Evolutionary conservation across 2,797 vertebrate species (phyloP).

Genomic region (Semotilus atromaculatus): DNA sequence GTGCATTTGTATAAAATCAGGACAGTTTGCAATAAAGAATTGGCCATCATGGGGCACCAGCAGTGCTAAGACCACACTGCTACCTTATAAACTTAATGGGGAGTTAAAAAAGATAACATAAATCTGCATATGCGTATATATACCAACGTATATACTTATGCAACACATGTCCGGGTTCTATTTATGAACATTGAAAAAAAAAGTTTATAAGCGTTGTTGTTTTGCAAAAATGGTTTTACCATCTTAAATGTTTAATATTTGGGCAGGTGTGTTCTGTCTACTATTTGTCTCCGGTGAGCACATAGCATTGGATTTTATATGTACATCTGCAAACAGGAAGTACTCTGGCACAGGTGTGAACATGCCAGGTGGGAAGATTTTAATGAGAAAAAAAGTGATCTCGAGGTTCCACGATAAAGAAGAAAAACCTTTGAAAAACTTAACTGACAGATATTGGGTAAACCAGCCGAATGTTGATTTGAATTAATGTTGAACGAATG

Average conservation of each 20-base stretch:
- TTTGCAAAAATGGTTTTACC: conserved; percentile 94
- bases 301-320: conserved; percentile 93
- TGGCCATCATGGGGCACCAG: conserved; percentile 89
- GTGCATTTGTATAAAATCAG: conserved; percentile 99
- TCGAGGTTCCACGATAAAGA: conserved; percentile 68
- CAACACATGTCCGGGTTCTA: conserved; percentile 87
- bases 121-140: conserved; percentile 79
- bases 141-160: conserved; percentile 75
- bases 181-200: conserved; percentile 85
- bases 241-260: conserved; percentile 95
- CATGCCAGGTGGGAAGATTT: conserved; percentile 89
- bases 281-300: conserved; percentile 90
- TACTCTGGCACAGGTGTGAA: conserved; percentile 88
- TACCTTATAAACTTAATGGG: conserved; percentile 89
- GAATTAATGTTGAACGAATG: conserved; percentile 98
- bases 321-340: conserved; percentile 89
- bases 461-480: conserved; percentile 94
- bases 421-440: conserved; percentile 71
- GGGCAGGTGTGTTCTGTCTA: conserved; percentile 89
- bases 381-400: conserved; percentile 84
- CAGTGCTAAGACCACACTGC: conserved; percentile 98
- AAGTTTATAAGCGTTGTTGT: conserved; percentile 90
- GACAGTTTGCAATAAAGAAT: conserved; percentile 98
- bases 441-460: conserved; percentile 87
- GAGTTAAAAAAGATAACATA: conserved; percentile 64